Percentiles rank a stretch among this genome's conserved stretches.
These are phyloP conservation scores for Prunella strophiata DNA, from an alignment of 2,797 vertebrate genomes.

Conservation along the genomic window DNA sequence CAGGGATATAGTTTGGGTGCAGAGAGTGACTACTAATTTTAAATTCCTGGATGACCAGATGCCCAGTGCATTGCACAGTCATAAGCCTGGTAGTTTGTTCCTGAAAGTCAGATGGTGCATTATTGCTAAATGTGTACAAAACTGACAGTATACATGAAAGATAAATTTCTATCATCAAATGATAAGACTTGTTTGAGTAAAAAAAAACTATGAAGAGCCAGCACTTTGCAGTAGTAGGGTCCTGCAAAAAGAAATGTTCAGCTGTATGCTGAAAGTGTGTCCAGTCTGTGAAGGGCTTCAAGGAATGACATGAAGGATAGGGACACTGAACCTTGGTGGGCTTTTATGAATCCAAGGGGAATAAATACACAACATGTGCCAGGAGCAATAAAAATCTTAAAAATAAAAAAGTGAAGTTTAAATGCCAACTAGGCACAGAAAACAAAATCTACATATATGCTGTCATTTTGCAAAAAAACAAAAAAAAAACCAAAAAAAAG, in stretches of 20 bases:
- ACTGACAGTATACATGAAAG: not conserved
- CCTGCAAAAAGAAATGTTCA: not conserved
- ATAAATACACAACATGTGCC: not conserved
- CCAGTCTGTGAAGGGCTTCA: not conserved
- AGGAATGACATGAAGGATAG: not conserved
- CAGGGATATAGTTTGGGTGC: not conserved
- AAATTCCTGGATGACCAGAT: not conserved
- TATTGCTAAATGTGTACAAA: not conserved
- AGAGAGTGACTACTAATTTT: not conserved
- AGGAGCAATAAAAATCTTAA: not conserved
- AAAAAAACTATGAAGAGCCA: not conserved
- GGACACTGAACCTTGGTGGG: not conserved
- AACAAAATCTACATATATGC: not conserved
- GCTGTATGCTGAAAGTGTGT: not conserved
- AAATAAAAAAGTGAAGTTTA: not conserved
- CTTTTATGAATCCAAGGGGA: not conserved
- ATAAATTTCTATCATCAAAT: not conserved
- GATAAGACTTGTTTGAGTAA: not conserved
- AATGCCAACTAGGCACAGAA: not conserved
- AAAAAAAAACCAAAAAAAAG: not conserved
- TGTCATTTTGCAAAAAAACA: not conserved
- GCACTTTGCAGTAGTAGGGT: not conserved
- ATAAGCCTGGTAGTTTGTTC: not conserved
- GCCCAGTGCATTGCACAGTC: accelerated
- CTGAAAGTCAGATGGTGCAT: not conserved